Base-by-base conservation (phyloP, 2,797 vertebrate species). In the Melanotaenia nigrans region DNA sequence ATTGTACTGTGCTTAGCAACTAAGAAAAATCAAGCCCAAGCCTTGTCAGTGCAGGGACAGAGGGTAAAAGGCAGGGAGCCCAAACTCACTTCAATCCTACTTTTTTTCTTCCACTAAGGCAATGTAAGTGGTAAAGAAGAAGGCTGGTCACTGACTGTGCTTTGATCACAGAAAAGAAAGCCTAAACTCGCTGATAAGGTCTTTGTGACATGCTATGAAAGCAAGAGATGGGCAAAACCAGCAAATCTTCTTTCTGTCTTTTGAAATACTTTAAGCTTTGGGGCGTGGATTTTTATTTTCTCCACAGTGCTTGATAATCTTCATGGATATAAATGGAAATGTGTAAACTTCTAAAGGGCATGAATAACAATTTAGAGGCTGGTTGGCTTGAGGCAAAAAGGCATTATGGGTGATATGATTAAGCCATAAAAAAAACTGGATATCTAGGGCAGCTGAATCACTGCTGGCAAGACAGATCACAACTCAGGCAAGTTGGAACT, bases 1-100 rank as follows among this genome's bases (percentile, higher is more conserved):
- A 74, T 85, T 87, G 80, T 73, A 47, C 63, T 88, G 81, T 83
- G 68, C 90, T 87, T 84, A 82, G 85, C 85, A 89, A 86, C 88
- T 67, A 60, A 69, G 51, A 32, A 59, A 59, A 61, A 71, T 78
- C 33, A 63, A 75, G 87, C 73, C 71, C 62, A 75, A 68, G 62
- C 60, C 75, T 58, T 35, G 68, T 71, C 58, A n/a, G 58, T 63
- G 12, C 30, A 75, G 36, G 45, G 65, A 63, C 22, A 55, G 38
- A 78, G 62, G 38, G 82, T 68, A 61, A 77, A 86, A 77, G 77
- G 73, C 73, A 63, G 57, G 18, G 64, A 79, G 73, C 78, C 79
- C 73, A 6, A 71, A 58, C 64, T 45, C 56, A 33, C 62, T 75
- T 79, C 35, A 73, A 45, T 75, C 12, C 55, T 25, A 54, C 56